Evolutionary conservation across 35 echinoderm and acorn worm species (phyloP).

Genomic region (Apostichopus parvimensis): DNA sequence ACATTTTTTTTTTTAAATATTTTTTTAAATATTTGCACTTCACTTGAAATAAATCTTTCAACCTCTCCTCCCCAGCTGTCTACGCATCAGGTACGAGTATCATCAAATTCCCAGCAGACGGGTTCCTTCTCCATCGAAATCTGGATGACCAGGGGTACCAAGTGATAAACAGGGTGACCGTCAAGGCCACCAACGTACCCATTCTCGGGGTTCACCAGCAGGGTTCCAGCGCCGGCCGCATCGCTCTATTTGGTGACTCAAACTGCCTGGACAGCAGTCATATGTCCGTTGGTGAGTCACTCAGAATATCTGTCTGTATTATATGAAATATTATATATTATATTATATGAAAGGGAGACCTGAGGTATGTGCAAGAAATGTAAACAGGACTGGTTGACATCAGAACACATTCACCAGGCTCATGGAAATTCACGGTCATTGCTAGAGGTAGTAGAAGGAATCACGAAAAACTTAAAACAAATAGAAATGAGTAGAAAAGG

Average conservation of each 20-base stretch:
- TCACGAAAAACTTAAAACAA: too few species aligned
- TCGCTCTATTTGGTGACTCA: conserved; percentile 93
- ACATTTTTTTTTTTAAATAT: background rate
- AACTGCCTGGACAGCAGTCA: conserved; percentile 98
- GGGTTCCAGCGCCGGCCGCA: conserved; percentile 61
- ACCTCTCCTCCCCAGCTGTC: conserved; percentile 45
- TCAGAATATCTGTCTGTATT: background rate
- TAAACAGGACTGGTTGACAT: too few species aligned
- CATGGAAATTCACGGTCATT: too few species aligned
- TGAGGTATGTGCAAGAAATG: too few species aligned
- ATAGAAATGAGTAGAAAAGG: too few species aligned
- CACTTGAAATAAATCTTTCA: too few species aligned
- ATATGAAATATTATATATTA: too few species aligned
- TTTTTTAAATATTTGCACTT: background rate
- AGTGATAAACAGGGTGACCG: conserved; percentile 81
- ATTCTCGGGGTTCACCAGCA: conserved; percentile 89
- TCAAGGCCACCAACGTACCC: conserved; percentile 64
- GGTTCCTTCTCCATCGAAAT: conserved; percentile 67
- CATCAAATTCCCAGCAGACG: conserved; percentile 80
- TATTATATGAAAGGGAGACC: too few species aligned
- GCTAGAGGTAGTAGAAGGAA: too few species aligned
- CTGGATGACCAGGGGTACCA: conserved; percentile 93
- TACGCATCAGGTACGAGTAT: conserved; percentile 82
- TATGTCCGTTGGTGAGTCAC: conserved; percentile 79
- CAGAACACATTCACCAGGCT: too few species aligned